These are phyloP conservation scores for Palloptera scutellata DNA, from an alignment of 2,888 invertebrate genomes.

Conservation along the genomic window DNA sequence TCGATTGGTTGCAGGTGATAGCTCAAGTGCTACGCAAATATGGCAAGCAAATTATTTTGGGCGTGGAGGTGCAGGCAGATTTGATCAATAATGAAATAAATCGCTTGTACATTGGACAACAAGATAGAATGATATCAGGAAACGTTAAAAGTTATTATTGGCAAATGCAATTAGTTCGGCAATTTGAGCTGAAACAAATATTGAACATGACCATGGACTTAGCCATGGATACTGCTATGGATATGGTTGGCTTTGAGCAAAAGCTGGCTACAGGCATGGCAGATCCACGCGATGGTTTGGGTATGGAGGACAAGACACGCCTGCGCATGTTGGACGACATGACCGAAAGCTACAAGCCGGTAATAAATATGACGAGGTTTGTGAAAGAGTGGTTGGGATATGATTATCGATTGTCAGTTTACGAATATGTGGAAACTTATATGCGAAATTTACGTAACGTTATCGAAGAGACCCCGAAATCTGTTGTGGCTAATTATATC, in stretches of 20 bases:
- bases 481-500: slow-evolving; percentile 56
- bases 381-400: slow-evolving; percentile 53
- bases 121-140: slow-evolving; percentile 41
- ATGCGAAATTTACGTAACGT: slow-evolving; percentile 48
- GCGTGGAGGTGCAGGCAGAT: slow-evolving; percentile 49
- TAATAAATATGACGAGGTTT: slow-evolving; percentile 51
- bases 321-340: slow-evolving; percentile 47
- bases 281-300: slow-evolving; percentile 41
- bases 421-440: slow-evolving; percentile 52
- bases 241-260: slow-evolving; percentile 46
- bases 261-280: slow-evolving; percentile 43
- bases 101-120: slow-evolving; percentile 51
- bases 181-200: slow-evolving; percentile 41
- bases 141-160: slow-evolving; percentile 32
- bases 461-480: slow-evolving; percentile 46
- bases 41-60: slow-evolving; percentile 52
- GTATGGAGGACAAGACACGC: slow-evolving; percentile 44
- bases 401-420: slow-evolving; percentile 53
- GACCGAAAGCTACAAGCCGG: slow-evolving; percentile 46
- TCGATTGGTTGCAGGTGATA: slow-evolving; percentile 53
- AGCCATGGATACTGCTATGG: slow-evolving; percentile 43
- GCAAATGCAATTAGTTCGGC: slow-evolving; percentile 29
- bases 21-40: slow-evolving; percentile 50
- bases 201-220: slow-evolving; percentile 44
- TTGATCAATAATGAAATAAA: slow-evolving; percentile 48